A percentile compares a stretch with the other conserved stretches of the same genome.
Evolutionary conservation across 2,113 vertebrate species (phyloP).

Genomic region (Cricetomys ansorgei): DNA sequence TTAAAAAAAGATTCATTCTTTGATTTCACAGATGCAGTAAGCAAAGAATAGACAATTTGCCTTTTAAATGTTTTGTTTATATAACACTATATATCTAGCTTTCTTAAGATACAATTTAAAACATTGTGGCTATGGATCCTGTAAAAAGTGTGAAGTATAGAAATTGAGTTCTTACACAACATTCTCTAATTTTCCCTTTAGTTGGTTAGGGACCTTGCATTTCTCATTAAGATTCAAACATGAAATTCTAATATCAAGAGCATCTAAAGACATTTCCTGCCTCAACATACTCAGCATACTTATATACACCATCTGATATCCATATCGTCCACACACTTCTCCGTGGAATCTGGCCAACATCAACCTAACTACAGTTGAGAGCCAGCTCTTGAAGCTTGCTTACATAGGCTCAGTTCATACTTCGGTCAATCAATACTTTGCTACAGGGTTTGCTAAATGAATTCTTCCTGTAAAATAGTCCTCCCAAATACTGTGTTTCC

Average conservation of each 20-base stretch:
- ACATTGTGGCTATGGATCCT: neutral
- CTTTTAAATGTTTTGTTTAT: neutral
- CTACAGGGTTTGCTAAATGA: neutral
- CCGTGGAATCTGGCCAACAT: neutral
- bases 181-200: neutral
- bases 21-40: neutral
- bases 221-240: neutral
- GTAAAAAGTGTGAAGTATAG: neutral
- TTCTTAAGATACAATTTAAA: neutral
- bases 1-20: neutral
- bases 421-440: neutral
- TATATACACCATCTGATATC: neutral
- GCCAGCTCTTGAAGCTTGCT: neutral
- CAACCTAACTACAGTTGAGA: neutral
- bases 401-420: neutral
- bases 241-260: constrained; percentile 3
- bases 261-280: neutral
- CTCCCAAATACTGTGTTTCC: neutral
- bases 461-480: neutral
- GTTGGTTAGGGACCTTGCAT: neutral
- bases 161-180: neutral
- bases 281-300: neutral
- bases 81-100: neutral
- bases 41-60: neutral
- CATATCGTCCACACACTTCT: neutral